Base-by-base conservation (phyloP, 2,113 vertebrate species). In the Mus pahari region DNA sequence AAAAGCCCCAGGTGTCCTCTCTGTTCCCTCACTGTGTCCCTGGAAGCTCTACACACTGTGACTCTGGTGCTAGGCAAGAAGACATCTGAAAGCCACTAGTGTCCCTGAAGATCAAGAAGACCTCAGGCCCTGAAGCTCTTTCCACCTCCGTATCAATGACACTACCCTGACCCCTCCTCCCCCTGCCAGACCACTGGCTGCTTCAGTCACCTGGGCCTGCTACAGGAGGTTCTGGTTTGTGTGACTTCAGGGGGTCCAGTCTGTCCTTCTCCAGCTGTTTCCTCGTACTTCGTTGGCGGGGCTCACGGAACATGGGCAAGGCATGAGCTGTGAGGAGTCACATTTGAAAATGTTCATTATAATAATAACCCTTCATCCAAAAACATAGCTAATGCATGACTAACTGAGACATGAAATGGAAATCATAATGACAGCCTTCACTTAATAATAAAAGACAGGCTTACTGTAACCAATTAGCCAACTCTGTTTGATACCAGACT, bases 181-280 rank as follows among this genome's bases (percentile, higher is more conserved):
- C 36, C 36, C 17, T 20, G 39, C 45, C 3, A n/a, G 75, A 66
- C 53, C n/a, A 58, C 36, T 5, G 58, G 82, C 74, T 39, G 86
- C 1, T 14, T 83, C 33, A 8, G 81, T 98, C 98, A 99, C 99
- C 99, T 99, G 99, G 99, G 97, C 99, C 99, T 31, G 99, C 99
- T 31, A 99, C 99, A 1, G 99, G 99, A 79, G 99, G 99, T 94
- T 99, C 99, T 0, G 99, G 99, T 97, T 99, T 99, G 98, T 99
- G 99, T 87, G 99, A 99, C 97, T 99, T 99, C 97, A 99, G 96
- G 3, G 99, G 99, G 95, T 99, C 99, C 66, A 99, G 98, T 26
- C 99, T 97, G 97, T 99, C 99, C 98, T 99, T 99, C 98, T 99
- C 99, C 98, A 99, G 98, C 98, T 99, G 99, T 86, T 99, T 99